Conservation (phyloP, 2,113 vertebrate genomes). For the Hyperopisus bebe region DNA sequence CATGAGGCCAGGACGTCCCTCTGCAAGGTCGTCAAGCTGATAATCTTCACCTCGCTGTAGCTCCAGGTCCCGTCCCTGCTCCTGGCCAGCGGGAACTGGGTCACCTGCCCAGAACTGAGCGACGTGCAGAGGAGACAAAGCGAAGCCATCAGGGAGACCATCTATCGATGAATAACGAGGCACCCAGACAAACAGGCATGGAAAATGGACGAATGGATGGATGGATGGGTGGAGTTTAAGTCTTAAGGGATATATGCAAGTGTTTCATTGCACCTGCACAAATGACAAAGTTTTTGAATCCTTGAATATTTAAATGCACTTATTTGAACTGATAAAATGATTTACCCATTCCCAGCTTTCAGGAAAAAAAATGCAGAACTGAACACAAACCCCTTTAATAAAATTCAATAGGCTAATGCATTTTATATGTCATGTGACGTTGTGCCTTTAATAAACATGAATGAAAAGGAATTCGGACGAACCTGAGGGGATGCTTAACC, state of each 20-base stretch:
- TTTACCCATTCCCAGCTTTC: not conserved
- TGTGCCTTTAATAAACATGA: not conserved
- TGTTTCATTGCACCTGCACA: not conserved
- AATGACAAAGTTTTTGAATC: not conserved
- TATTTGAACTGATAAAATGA: not conserved
- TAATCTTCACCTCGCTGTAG: slow-evolving; percentile 95
- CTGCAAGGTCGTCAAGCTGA: slow-evolving; percentile 97
- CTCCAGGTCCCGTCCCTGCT: slow-evolving; percentile 94
- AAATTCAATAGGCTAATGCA: not conserved
- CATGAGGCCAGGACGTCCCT: slow-evolving; percentile 94
- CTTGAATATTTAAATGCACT: not conserved
- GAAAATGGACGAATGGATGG: not conserved
- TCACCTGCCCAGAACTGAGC: slow-evolving; percentile 73
- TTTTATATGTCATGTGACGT: not conserved
- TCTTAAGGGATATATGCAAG: not conserved
- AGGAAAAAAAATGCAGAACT: not conserved
- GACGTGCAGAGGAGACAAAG: slow-evolving; percentile 51
- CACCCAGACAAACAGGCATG: not conserved
- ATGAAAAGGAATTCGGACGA: not conserved
- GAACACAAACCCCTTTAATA: not conserved
- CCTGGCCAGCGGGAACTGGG: slow-evolving; percentile 90
- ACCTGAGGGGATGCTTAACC: slow-evolving; percentile 29
- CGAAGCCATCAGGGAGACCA: not conserved
- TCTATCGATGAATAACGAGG: not conserved
- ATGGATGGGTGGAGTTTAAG: not conserved